Conservation (phyloP, 2,888 invertebrate species). For the Girardia tigrina region DNA sequence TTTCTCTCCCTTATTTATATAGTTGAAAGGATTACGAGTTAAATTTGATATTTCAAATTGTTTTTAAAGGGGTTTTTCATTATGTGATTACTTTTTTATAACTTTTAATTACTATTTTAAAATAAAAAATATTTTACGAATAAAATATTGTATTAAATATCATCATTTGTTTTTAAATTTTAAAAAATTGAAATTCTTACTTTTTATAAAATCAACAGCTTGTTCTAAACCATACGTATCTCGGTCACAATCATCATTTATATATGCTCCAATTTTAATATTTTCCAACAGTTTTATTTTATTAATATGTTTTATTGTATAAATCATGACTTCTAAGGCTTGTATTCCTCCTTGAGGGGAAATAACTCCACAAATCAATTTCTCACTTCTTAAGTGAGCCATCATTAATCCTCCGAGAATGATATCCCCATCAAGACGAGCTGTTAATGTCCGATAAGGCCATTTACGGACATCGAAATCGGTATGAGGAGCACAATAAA, state of each 20-base stretch:
- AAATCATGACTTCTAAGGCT: constrained; percentile 78
- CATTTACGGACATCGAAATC: background rate
- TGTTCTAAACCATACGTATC: constrained; percentile 86
- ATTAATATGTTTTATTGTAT: constrained; percentile 62
- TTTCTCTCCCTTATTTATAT: too few species aligned
- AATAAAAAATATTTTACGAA: too few species aligned
- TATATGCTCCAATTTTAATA: constrained; percentile 68
- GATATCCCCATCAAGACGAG: constrained; percentile 58
- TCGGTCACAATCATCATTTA: constrained; percentile 83
- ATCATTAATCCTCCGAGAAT: constrained; percentile 81
- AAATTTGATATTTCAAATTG: too few species aligned
- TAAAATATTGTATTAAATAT: too few species aligned
- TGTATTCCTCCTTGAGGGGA: constrained; percentile 71
- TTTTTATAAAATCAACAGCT: constrained; percentile 89
- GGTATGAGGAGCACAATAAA: background rate
- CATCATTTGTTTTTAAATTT: too few species aligned
- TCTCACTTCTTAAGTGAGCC: constrained; percentile 72
- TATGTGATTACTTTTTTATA: too few species aligned
- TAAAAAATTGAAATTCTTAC: constrained; percentile 59
- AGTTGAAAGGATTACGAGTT: too few species aligned
- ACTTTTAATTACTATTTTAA: too few species aligned
- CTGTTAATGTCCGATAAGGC: constrained; percentile 56
- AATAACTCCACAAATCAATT: constrained; percentile 72
- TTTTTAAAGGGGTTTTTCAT: too few species aligned
- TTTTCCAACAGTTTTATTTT: constrained; percentile 55